phyloP scores from a whole-genome alignment of 1,140 invertebrate species.

The Yoshiicerus persimilis region DNA sequence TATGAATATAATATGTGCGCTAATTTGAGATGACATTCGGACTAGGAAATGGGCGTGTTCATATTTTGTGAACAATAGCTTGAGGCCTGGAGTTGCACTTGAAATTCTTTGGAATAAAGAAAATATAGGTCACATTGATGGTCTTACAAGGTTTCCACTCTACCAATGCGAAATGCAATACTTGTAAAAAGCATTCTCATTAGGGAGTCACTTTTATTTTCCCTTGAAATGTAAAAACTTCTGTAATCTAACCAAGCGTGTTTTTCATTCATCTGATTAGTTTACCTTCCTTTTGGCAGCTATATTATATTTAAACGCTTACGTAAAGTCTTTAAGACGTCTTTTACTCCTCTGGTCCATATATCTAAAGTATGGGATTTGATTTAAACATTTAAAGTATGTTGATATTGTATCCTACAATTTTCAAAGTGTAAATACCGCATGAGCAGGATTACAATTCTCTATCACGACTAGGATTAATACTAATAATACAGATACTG shows the following conservation, averaged over 20 bases:
- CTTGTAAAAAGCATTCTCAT: constrained; percentile 1
- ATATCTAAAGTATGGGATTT: not conserved
- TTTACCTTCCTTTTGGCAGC: constrained; percentile 17
- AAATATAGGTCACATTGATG: constrained; percentile 24
- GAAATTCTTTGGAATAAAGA: not conserved
- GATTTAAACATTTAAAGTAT: not conserved
- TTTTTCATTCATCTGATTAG: constrained; percentile 10
- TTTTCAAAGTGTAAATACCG: not conserved
- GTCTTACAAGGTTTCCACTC: not conserved
- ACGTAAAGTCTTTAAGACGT: not conserved
- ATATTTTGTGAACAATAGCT: not conserved
- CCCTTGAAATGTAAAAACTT: constrained; percentile 5
- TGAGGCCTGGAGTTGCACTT: constrained; percentile 21
- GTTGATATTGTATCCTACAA: not conserved
- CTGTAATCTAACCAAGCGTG: constrained; percentile 11
- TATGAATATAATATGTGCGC: not conserved
- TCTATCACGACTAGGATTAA: not conserved
- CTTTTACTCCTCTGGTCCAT: not conserved
- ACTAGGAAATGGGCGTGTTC: constrained; percentile 14
- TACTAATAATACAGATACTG: too few relatives aligned
- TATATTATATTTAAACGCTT: not conserved
- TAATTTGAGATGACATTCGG: constrained; percentile 4
- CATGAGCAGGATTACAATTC: not conserved
- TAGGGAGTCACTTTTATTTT: constrained; percentile 13
- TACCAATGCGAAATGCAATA: not conserved